Conservation (phyloP, 2,113 vertebrate species). For the Bungarus multicinctus region DNA sequence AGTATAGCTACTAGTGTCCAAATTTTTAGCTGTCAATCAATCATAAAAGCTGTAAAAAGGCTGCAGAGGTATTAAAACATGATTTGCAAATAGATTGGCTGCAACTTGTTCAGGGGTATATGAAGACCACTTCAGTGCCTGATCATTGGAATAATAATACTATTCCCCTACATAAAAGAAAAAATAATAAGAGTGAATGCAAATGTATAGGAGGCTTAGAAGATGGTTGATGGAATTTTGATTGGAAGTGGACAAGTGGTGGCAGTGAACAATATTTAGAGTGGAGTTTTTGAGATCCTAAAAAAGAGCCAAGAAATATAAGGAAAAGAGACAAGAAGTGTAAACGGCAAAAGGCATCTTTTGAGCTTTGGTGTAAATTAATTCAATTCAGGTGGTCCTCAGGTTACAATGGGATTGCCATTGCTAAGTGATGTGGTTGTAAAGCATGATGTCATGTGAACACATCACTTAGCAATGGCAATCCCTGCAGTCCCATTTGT, state of each 20-base stretch:
- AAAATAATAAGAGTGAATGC: background rate
- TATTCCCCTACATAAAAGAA: background rate
- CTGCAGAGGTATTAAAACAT: background rate
- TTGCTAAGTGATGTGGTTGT: no score
- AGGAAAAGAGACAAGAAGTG: no score
- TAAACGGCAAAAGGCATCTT: no score
- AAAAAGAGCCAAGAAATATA: no score
- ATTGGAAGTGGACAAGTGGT: background rate
- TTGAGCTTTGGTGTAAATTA: no score
- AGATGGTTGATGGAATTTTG: background rate
- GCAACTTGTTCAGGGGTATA: background rate
- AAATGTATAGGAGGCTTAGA: background rate
- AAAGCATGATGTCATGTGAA: no score
- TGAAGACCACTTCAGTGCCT: background rate
- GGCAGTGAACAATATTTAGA: background rate
- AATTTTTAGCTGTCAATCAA: background rate
- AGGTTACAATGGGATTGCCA: no score
- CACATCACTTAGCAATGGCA: no score
- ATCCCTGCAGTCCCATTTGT: no score
- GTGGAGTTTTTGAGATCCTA: no score
- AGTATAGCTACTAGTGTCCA: background rate
- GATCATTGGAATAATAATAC: background rate
- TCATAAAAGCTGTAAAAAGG: background rate
- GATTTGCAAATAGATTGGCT: background rate
- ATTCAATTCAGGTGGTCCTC: no score